Evolutionary conservation across 2,888 invertebrate species (phyloP), one percentile per base, ranked within the genome.

Genomic region (Hemithea aestivaria): DNA sequence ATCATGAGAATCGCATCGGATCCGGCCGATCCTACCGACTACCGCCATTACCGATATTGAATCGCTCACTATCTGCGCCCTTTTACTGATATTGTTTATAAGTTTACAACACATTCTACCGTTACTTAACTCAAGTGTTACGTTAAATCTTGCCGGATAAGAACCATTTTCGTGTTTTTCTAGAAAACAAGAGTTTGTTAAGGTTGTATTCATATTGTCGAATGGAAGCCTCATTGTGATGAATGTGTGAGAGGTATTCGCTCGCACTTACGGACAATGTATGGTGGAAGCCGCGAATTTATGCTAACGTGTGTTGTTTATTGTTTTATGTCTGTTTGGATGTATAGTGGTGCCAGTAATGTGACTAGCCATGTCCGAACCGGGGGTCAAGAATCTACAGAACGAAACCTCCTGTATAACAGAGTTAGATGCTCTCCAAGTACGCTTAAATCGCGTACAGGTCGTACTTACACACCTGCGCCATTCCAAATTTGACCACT

Each of bases 51-150:
- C 63, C 57, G 63, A 67, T 69, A 74, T 72, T 66, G 73, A 71
- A 71, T 65, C 51, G 58, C 57, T 49, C 58, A 61, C 69, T 62
- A 71, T 73, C 74, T 71, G 73, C 73, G 66, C 62, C 63, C 31
- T 40, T 61, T 64, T 62, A 56, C 62, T 68, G 63, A 71, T 66
- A 72, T 70, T 71, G 66, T 73, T 72, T 66, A 67, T 66, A 64
- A 56, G 52, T 52, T 40, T 41, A 53, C 60, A 53, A 34, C n/a
- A 16, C n/a, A 7, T n/a, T 23, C 10, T 31, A 41, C 35, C 20
- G 25, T 44, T 26, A n/a, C n/a, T 31, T 42, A 38, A 9, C 38
- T 32, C 7, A 34, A 23, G 20, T 9, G 7, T 1, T 6, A 26
- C 47, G 39, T 24, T 62, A 48, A 10, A 0, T 1, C 6, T 0